Evolutionary conservation across 2,888 invertebrate genomes (phyloP), one percentile per base, ranked within the genome.

Genomic region (Pediacus dermestoides): DNA sequence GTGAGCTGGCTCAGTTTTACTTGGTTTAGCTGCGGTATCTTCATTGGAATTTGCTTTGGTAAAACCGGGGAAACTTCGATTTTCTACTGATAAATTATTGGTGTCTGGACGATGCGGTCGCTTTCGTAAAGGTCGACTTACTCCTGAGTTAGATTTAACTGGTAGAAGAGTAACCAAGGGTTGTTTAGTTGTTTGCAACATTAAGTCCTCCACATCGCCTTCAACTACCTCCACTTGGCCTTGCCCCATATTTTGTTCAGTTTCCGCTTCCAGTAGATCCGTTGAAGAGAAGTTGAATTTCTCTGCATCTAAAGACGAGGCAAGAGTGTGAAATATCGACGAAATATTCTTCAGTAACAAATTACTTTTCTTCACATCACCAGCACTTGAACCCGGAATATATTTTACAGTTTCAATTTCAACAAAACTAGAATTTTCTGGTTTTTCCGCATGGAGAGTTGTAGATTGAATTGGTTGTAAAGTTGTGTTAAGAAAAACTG

Each of bases 81-180:
- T 61, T 54, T 64, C 62, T 15, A 53, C 51, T 3, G 53, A 39
- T 23, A 47, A 41, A 27, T 48, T 50, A 16, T 31, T 39, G 26
- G 66, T 58, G 8, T 48, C 68, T 28, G 66, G 37, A 12, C 62
- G 60, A 66, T 68, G 55, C 1, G 82, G 81, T 23, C 80, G 70
- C 1, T 82, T 83, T 52, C 83, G 70, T 27, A 86, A 69, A 0
- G 85, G 85, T 45, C 84, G 72, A 39, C 80, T 81, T 3, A 87
- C 75, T 1, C 86, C 87, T 0, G 85, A 78, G 66, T 88, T 88
- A 1, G 88, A 88, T 58, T 86, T 82, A 0, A 81, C 86, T 1
- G 88, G 88, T 38, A 86, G 70, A 25, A 88, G 65, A 1, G 87
- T 88, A 1, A 79, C 78, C 11, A 80, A 57, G n/a, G 70, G 68